Conservation (phyloP, 2,888 invertebrate species). For the Leuctra nigra region DNA sequence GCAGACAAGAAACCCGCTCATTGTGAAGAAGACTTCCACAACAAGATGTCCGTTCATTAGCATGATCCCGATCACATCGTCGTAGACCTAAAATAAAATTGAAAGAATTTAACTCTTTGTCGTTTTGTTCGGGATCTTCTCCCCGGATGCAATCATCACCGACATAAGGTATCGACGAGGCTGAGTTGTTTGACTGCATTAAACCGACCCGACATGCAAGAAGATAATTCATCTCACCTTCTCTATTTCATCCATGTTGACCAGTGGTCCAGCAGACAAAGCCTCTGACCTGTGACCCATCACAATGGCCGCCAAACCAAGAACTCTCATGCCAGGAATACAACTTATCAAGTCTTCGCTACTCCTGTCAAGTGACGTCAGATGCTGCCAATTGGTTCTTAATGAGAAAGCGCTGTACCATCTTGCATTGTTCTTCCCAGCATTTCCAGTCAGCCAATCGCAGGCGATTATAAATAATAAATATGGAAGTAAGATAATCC, state of each 20-base stretch:
- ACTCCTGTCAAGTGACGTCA: too few relatives aligned
- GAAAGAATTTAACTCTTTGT: not conserved
- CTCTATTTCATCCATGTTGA: constrained; percentile 17
- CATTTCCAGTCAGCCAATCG: not conserved
- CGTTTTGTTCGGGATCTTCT: not conserved
- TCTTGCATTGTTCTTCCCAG: too few relatives aligned
- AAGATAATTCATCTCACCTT: not conserved
- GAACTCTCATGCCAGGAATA: constrained; percentile 36
- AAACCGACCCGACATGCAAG: not conserved
- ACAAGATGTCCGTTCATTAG: constrained; percentile 20
- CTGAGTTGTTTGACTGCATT: not conserved
- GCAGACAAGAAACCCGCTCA: constrained; percentile 18
- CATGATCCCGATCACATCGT: constrained; percentile 7
- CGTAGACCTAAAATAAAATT: constrained; percentile 14
- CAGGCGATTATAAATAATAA: not conserved
- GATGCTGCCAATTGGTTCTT: constrained; percentile 4
- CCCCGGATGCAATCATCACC: not conserved
- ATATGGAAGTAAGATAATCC: not conserved
- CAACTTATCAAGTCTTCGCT: constrained; percentile 29
- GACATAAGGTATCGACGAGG: not conserved
- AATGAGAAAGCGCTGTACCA: constrained; percentile 10
- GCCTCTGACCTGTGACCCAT: constrained; percentile 34
- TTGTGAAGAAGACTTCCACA: constrained; percentile 22
- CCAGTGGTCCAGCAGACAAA: constrained; percentile 13
- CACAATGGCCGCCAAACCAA: constrained; percentile 39